Evolutionary conservation across 2,113 vertebrate genomes (phyloP).

Genomic region (Gadus chalcogrammus): DNA sequence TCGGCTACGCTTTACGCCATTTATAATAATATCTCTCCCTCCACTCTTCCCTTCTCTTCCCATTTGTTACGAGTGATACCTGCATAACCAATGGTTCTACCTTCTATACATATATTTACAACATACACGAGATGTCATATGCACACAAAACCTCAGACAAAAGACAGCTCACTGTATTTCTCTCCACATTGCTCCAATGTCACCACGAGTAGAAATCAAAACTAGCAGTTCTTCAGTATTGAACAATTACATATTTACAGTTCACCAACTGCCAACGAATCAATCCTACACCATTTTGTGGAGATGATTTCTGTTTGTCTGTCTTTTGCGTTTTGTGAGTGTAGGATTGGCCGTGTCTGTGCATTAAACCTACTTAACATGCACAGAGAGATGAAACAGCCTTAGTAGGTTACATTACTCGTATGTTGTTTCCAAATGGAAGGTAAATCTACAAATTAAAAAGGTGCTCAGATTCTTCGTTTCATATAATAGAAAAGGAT

Average conservation of each 20-base stretch:
- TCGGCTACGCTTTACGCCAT: neutral
- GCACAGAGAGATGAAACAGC: constrained; percentile 71
- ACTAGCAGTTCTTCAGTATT: constrained; percentile 58
- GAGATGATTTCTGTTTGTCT: constrained; percentile 41
- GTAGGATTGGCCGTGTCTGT: constrained; percentile 47
- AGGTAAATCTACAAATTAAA: constrained; percentile 63
- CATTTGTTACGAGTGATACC: constrained; percentile 28
- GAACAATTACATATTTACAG: constrained; percentile 75
- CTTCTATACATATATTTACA: constrained; percentile 74
- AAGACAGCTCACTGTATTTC: constrained; percentile 57
- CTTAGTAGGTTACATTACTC: constrained; percentile 59
- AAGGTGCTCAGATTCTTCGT: constrained; percentile 60
- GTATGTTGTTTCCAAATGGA: constrained; percentile 53
- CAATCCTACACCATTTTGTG: constrained; percentile 23
- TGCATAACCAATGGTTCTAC: constrained; percentile 57
- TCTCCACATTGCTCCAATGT: constrained; percentile 61
- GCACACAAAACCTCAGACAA: constrained; percentile 53
- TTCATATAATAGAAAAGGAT: constrained; percentile 70
- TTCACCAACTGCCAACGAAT: constrained; percentile 37
- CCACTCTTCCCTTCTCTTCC: constrained; percentile 20
- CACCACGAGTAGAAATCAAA: constrained; percentile 66
- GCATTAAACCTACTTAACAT: constrained; percentile 73
- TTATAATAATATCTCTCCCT: constrained; percentile 9
- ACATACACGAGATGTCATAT: constrained; percentile 58
- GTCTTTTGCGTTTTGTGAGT: no score